These are phyloP conservation scores for Calidris pygmaea DNA, from an alignment of 2,113 vertebrate species.

Conservation along the genomic window DNA sequence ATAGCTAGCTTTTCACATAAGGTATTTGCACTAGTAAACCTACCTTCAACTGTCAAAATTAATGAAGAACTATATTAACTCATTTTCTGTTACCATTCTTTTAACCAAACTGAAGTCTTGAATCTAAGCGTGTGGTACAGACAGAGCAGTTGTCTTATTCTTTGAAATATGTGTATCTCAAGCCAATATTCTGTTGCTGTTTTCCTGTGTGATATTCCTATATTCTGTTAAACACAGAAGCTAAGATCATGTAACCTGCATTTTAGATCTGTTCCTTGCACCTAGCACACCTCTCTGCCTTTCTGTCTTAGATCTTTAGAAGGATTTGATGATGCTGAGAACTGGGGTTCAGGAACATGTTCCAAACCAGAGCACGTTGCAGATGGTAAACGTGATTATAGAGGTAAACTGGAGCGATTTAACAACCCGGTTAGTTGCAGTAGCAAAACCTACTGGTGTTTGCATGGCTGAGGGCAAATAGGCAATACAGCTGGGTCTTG, in stretches of 20 bases:
- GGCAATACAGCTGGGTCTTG: not conserved
- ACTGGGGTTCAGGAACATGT: not conserved
- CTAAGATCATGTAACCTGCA: not conserved
- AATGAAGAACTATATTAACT: not conserved
- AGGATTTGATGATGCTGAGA: not conserved
- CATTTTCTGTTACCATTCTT: not conserved
- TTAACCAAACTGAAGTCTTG: not conserved
- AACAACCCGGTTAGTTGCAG: not conserved
- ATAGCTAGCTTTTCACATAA: not conserved
- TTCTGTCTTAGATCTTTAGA: not conserved
- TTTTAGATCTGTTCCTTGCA: not conserved
- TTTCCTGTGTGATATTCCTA: not conserved
- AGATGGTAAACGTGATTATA: fast-evolving
- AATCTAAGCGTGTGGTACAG: not conserved
- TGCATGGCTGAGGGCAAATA: not conserved
- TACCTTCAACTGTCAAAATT: not conserved
- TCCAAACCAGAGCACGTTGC: not conserved
- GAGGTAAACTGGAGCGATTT: not conserved
- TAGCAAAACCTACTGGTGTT: not conserved
- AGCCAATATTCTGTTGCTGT: not conserved
- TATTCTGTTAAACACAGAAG: not conserved
- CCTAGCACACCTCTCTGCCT: not conserved
- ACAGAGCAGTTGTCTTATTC: not conserved
- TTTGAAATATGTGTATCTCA: not conserved
- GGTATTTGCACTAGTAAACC: not conserved